A percentile compares a stretch with the other conserved stretches of the same genome.
Evolutionary conservation across 2,113 vertebrate species (phyloP).

Genomic region (Myrmophylax atrothorax): DNA sequence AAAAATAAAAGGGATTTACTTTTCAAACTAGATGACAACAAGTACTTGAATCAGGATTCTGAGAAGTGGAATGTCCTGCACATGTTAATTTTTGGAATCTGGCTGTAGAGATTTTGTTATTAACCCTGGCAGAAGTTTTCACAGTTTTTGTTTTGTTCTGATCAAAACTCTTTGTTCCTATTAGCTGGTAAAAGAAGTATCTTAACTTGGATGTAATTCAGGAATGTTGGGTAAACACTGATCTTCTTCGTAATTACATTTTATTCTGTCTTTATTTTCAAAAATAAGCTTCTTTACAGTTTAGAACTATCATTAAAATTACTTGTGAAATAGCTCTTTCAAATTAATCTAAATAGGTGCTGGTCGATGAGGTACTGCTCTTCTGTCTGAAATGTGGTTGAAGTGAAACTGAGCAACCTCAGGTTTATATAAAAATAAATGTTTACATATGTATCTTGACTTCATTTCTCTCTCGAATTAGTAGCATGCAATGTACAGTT

Average conservation of each 20-base stretch:
- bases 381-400: constrained; percentile 27
- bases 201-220: constrained; percentile 7
- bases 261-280: not conserved
- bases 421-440: constrained; percentile 41
- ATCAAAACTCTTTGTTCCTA: not conserved
- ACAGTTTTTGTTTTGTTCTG: not conserved
- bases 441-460: constrained; percentile 29
- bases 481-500: constrained; percentile 66
- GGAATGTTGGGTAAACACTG: not conserved
- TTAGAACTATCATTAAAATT: not conserved
- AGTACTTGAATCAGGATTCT: not conserved
- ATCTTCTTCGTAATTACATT: not conserved
- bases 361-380: not conserved
- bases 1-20: not conserved
- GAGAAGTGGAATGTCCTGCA: not conserved
- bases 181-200: not conserved
- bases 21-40: not conserved
- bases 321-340: constrained; percentile 29
- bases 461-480: constrained; percentile 78
- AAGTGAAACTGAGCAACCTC: constrained; percentile 33
- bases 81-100: not conserved
- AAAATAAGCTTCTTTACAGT: not conserved
- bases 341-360: constrained; percentile 4
- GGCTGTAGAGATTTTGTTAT: not conserved
- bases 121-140: not conserved